Conservation (phyloP, 2,888 invertebrate genomes). For the Campoletis raptor region DNA sequence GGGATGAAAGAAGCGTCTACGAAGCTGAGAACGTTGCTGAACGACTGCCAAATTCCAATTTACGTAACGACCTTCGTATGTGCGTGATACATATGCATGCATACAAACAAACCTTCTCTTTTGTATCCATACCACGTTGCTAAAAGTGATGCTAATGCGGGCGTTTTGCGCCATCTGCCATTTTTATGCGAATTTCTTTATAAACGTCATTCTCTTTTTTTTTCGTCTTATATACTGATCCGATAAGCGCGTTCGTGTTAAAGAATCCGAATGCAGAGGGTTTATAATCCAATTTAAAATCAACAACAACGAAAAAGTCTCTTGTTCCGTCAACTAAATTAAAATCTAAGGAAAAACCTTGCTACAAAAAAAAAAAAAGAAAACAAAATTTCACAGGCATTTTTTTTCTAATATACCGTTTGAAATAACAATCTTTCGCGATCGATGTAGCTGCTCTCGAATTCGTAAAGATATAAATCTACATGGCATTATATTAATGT, state of each 20-base stretch:
- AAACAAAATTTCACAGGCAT: no score
- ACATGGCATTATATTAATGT: constrained; percentile 21
- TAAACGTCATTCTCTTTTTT: not conserved
- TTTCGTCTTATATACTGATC: not conserved
- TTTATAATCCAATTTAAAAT: no score
- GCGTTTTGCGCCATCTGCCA: not conserved
- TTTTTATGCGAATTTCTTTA: not conserved
- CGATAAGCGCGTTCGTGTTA: not conserved
- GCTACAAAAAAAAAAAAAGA: no score
- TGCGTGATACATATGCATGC: constrained; percentile 60
- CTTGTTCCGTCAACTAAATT: no score
- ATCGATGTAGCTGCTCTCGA: not conserved
- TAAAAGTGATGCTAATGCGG: constrained; percentile 1
- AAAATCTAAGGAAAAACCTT: no score
- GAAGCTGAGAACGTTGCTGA: constrained; percentile 57
- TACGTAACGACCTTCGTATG: constrained; percentile 70
- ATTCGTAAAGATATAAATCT: not conserved
- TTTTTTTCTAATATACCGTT: no score
- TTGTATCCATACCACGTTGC: not conserved
- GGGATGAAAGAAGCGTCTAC: constrained; percentile 4
- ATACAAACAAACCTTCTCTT: not conserved
- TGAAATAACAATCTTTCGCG: not conserved
- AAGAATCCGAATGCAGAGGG: no score
- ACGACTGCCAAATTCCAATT: constrained; percentile 71
- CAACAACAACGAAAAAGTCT: no score